These are phyloP conservation scores for Limosa lapponica DNA, from an alignment of 2,797 vertebrate species.

Conservation along the genomic window DNA sequence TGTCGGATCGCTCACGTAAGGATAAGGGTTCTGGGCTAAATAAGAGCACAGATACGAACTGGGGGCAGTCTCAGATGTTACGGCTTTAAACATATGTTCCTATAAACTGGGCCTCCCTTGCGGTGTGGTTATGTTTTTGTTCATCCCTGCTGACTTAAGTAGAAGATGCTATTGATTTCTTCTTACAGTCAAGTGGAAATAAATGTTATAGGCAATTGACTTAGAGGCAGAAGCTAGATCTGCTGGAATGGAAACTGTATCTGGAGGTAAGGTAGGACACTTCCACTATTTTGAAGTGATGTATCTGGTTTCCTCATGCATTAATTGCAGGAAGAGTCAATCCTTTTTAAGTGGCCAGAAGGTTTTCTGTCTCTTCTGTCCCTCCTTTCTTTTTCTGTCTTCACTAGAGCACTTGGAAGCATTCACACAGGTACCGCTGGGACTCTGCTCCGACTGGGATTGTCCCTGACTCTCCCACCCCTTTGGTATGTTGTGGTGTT, in stretches of 20 bases:
- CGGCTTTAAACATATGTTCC: neutral
- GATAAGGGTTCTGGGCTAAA: neutral
- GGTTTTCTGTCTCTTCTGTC: neutral
- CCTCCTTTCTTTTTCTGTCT: neutral
- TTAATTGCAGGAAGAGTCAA: neutral
- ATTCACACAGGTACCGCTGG: neutral
- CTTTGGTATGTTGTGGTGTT: too few species aligned
- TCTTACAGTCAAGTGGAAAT: neutral
- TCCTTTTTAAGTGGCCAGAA: neutral
- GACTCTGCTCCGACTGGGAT: neutral
- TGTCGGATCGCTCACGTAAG: accelerated
- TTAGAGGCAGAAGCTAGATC: neutral
- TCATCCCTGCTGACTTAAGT: neutral
- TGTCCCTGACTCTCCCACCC: neutral
- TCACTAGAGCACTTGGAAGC: neutral
- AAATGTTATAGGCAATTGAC: neutral
- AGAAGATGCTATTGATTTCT: neutral
- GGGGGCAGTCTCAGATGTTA: neutral
- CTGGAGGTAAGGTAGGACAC: neutral
- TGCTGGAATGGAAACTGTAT: neutral
- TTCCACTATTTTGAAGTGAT: neutral
- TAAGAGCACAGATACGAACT: neutral
- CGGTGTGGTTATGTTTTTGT: neutral
- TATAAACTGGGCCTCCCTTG: neutral
- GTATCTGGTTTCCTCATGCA: neutral